Evolutionary conservation across 2,797 vertebrate genomes (phyloP).

Genomic region (Phoeniculus purpureus): DNA sequence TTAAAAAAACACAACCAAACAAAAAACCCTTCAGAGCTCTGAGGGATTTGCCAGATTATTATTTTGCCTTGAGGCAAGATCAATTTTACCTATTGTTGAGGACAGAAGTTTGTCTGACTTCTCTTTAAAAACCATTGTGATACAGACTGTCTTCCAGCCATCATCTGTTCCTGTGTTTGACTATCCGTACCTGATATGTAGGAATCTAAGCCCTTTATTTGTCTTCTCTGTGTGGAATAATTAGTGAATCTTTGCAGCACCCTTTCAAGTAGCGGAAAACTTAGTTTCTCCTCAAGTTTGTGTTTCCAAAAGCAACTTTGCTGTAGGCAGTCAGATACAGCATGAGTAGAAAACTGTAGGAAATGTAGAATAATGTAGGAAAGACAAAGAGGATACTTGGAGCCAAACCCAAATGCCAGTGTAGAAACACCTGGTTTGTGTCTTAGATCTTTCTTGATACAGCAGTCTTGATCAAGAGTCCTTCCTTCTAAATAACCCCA

Average conservation of each 20-base stretch:
- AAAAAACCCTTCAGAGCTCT: background rate
- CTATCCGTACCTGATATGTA: background rate
- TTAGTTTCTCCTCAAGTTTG: background rate
- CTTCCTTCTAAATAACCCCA: background rate
- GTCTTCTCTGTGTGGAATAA: background rate
- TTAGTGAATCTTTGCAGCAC: background rate
- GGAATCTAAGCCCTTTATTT: background rate
- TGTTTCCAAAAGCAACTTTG: background rate
- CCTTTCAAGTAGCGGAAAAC: background rate
- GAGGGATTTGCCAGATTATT: background rate
- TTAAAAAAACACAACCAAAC: background rate
- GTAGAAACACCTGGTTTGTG: background rate
- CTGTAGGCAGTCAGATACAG: background rate
- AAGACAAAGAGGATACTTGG: background rate
- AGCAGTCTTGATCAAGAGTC: background rate
- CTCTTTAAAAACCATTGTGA: background rate
- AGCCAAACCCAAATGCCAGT: background rate
- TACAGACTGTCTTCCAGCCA: background rate
- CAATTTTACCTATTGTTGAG: background rate
- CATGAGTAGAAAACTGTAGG: background rate
- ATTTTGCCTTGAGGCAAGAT: background rate
- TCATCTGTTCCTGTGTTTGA: background rate
- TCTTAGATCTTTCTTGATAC: background rate
- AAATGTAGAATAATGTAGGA: too few species aligned
- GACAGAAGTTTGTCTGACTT: background rate